Percentiles rank a stretch among this genome's conserved stretches.
Conservation (phyloP, 2,113 vertebrate species). For the Nesoenas mayeri region DNA sequence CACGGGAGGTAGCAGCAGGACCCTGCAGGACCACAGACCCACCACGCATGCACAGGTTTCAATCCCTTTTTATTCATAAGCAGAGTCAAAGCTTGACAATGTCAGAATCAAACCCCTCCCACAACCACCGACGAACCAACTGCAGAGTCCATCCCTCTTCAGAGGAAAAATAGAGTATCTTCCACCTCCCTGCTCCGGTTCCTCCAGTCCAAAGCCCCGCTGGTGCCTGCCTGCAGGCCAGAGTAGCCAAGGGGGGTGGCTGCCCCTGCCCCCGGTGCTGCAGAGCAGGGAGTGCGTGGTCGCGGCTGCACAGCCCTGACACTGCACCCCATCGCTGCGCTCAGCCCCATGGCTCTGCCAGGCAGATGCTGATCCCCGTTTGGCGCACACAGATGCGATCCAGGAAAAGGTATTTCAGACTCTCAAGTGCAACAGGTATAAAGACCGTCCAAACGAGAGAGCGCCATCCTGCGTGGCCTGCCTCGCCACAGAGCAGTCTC, state of each 20-base stretch:
- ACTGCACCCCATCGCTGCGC: not conserved
- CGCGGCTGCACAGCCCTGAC: no score
- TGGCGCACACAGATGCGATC: not conserved
- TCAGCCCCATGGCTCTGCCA: rapidly evolving
- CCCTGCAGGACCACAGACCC: rapidly evolving
- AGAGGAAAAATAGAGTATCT: conserved; percentile 44
- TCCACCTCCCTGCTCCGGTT: not conserved
- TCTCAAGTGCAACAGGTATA: not conserved
- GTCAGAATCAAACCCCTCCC: not conserved
- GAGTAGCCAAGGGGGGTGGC: not conserved
- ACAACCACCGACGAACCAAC: not conserved
- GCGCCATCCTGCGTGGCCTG: not conserved
- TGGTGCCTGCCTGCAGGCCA: conserved; percentile 19
- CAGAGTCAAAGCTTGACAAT: conserved; percentile 32
- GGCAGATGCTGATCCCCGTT: rapidly evolving
- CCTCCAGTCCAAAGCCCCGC: not conserved
- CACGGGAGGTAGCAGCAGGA: no score
- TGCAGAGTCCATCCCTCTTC: not conserved
- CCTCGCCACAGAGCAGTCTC: not conserved
- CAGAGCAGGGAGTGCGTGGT: rapidly evolving
- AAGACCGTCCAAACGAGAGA: not conserved
- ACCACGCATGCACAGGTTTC: not conserved
- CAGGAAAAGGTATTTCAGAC: not conserved
- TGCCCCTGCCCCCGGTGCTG: not conserved
- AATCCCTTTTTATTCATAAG: conserved; percentile 56